Conservation (phyloP, 2,888 invertebrate species). For the Criorhina ranunculi region DNA sequence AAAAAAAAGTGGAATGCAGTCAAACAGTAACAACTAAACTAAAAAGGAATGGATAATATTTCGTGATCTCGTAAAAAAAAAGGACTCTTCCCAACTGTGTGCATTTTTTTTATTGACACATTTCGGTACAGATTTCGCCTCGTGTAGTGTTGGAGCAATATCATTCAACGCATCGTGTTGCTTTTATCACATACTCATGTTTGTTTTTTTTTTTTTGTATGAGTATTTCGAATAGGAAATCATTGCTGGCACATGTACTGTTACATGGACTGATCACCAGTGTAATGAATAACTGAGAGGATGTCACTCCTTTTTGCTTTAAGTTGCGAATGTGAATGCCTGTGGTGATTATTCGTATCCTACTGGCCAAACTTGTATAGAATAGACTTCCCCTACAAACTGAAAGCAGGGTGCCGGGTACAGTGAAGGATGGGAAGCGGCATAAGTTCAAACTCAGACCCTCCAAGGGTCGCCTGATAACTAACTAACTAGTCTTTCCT, state of each 20-base stretch:
- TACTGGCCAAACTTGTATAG: too few species aligned
- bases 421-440: too few species aligned
- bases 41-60: slow-evolving; percentile 24
- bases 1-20: slow-evolving; percentile 59
- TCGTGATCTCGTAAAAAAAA: slow-evolving; percentile 28
- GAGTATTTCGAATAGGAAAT: slow-evolving; percentile 12
- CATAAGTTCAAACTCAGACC: too few species aligned
- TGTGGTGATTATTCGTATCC: too few species aligned
- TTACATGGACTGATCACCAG: not conserved
- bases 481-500: too few species aligned
- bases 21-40: slow-evolving; percentile 37
- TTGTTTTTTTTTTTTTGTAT: not conserved
- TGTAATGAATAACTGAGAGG: too few species aligned
- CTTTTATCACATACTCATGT: not conserved
- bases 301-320: too few species aligned
- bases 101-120: slow-evolving; percentile 47
- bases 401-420: too few species aligned
- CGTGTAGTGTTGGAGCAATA: slow-evolving; percentile 12
- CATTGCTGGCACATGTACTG: slow-evolving; percentile 1
- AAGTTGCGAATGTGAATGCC: too few species aligned
- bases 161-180: not conserved
- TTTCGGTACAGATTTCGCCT: slow-evolving; percentile 32
- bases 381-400: too few species aligned
- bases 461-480: too few species aligned
- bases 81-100: slow-evolving; percentile 16